Conservation (phyloP, 2,888 invertebrate genomes). For the Gryllus longicercus region DNA sequence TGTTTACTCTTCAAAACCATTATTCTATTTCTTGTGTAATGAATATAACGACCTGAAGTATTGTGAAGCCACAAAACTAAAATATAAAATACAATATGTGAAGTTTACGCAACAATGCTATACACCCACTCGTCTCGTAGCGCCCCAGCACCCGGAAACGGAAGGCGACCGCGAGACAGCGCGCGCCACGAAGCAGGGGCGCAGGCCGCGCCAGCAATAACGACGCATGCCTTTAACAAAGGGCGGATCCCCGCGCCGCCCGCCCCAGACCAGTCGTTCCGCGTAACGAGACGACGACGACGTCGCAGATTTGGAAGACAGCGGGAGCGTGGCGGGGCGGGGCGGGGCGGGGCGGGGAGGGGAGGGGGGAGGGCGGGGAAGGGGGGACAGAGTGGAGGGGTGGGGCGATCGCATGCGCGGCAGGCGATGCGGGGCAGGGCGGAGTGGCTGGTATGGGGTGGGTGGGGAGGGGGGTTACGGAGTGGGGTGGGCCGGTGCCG, state of each 20-base stretch:
- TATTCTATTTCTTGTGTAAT: no score
- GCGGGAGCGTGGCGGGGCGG: neutral
- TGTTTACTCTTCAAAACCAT: no score
- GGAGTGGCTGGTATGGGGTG: neutral
- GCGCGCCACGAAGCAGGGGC: neutral
- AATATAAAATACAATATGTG: no score
- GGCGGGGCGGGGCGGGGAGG: neutral
- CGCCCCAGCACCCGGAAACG: no score
- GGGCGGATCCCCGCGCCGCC: neutral
- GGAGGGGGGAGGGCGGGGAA: neutral
- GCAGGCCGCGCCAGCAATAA: neutral
- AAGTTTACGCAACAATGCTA: no score
- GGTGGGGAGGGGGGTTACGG: no score
- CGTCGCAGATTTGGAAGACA: neutral
- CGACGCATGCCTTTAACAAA: conserved; percentile 17
- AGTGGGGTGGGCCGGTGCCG: no score
- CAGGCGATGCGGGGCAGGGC: neutral
- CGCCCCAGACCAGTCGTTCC: neutral
- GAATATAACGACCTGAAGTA: no score
- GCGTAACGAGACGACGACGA: neutral
- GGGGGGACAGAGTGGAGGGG: neutral
- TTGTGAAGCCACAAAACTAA: no score
- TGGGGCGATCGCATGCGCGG: neutral
- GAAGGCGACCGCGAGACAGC: no score
- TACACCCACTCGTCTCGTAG: no score